phyloP scores from a whole-genome alignment of 2,113 vertebrate species.

The Neopipo cinnamomea region DNA sequence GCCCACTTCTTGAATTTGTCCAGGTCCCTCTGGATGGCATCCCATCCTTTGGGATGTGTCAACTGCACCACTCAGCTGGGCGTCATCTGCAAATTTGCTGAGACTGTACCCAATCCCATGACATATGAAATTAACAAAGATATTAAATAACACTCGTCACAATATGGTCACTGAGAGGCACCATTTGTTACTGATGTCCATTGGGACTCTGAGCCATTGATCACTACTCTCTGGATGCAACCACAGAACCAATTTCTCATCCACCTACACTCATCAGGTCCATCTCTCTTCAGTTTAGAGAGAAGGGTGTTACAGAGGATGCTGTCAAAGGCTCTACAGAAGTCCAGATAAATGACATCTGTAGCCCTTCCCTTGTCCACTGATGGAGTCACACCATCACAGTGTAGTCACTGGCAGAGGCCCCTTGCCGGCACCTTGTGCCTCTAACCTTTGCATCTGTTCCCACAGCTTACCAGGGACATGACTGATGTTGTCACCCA shows the following conservation, averaged over 20 bases:
- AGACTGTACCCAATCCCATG: background rate
- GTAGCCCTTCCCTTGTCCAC: background rate
- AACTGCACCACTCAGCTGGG: background rate
- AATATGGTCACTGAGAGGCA: background rate
- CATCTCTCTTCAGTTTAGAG: background rate
- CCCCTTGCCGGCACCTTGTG: background rate
- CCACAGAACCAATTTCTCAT: background rate
- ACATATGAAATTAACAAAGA: background rate
- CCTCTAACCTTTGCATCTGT: background rate
- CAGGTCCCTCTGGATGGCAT: background rate
- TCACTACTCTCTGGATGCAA: background rate
- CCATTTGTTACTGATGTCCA: background rate
- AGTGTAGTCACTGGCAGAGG: background rate
- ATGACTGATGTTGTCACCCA: background rate
- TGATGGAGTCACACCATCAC: background rate
- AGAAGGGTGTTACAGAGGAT: background rate
- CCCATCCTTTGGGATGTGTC: background rate
- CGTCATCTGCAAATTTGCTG: background rate
- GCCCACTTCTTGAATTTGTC: background rate
- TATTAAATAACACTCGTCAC: background rate
- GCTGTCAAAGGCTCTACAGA: background rate
- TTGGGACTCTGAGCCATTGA: background rate
- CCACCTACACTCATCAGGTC: background rate
- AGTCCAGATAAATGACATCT: background rate
- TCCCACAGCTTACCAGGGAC: background rate